Conservation (phyloP, 2,797 vertebrate genomes). For the Gymnoscopelus braueri region DNA sequence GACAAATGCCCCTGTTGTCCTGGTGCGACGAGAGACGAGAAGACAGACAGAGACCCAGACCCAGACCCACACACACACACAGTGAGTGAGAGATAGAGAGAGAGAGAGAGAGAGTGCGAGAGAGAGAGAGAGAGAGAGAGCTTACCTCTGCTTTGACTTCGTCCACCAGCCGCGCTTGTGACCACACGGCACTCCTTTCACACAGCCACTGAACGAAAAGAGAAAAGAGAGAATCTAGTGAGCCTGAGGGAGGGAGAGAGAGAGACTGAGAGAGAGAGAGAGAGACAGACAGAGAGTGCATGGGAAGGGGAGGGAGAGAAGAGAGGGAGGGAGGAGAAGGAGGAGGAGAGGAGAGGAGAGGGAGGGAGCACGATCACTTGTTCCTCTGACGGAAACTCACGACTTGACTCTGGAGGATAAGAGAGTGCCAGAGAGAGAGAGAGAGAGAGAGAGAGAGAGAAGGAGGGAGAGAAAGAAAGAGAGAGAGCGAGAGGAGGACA, state of each 20-base stretch:
- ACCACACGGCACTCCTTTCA: slow-evolving; percentile 83
- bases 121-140: background rate
- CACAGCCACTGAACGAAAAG: slow-evolving; percentile 86
- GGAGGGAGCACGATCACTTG: slow-evolving; percentile 75
- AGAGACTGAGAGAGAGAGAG: background rate
- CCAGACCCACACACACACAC: background rate
- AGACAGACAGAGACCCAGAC: no score
- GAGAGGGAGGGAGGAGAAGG: slow-evolving; percentile 22
- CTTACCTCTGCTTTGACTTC: slow-evolving; percentile 93
- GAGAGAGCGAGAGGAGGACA: slow-evolving; percentile 47
- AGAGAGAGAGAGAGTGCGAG: slow-evolving; percentile 45
- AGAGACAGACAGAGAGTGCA: slow-evolving; percentile 16
- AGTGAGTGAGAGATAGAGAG: slow-evolving; percentile 50
- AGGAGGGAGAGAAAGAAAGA: slow-evolving; percentile 6
- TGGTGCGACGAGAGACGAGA: no score
- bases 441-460: slow-evolving; percentile 18
- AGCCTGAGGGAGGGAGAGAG: slow-evolving; percentile 44
- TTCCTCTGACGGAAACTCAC: slow-evolving; percentile 77
- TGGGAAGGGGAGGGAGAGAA: slow-evolving; percentile 61
- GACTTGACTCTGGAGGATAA: slow-evolving; percentile 72
- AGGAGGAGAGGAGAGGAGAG: slow-evolving; percentile 66
- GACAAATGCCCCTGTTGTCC: no score
- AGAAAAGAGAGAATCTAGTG: slow-evolving; percentile 66
- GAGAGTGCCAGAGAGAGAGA: slow-evolving; percentile 39
- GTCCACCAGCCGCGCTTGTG: slow-evolving; percentile 80